These are phyloP conservation scores for Neocrepidodera transversa DNA, from an alignment of 2,888 invertebrate genomes.

Conservation along the genomic window DNA sequence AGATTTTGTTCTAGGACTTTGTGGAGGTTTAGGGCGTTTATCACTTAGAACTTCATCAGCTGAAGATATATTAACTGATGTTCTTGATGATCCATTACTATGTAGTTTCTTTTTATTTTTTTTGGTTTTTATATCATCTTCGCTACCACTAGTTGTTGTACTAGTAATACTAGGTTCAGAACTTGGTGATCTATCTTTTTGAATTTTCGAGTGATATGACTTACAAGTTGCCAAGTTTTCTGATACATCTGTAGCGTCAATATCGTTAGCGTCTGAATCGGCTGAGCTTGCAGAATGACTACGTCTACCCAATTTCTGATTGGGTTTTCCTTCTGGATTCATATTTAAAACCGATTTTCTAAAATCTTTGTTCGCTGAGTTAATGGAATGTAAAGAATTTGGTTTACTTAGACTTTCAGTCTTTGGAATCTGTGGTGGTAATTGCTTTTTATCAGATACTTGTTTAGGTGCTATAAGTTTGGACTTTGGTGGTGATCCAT, in stretches of 20 bases:
- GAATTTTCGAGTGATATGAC: slow-evolving; percentile 46
- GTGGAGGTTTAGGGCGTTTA: slow-evolving; percentile 63
- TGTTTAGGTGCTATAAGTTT: slow-evolving; percentile 50
- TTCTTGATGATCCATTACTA: slow-evolving; percentile 62
- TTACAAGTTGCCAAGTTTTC: slow-evolving; percentile 55
- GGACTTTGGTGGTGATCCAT: slow-evolving; percentile 43
- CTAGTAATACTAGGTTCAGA: slow-evolving; percentile 53
- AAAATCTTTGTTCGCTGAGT: slow-evolving; percentile 73
- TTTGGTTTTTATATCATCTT: slow-evolving; percentile 53
- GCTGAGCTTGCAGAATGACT: slow-evolving; percentile 62
- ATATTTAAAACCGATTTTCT: slow-evolving; percentile 78
- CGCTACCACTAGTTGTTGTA: slow-evolving; percentile 54
- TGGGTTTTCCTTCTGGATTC: slow-evolving; percentile 59
- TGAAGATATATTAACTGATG: slow-evolving; percentile 62
- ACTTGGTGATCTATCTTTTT: slow-evolving; percentile 58
- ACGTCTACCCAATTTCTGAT: slow-evolving; percentile 58
- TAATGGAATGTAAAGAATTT: slow-evolving; percentile 55
- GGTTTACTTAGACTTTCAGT: slow-evolving; percentile 53
- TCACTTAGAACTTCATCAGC: slow-evolving; percentile 66
- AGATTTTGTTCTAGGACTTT: slow-evolving; percentile 61
- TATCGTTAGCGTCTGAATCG: slow-evolving; percentile 59
- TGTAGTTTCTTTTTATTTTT: slow-evolving; percentile 44
- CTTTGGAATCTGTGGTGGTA: slow-evolving; percentile 63
- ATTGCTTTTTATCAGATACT: slow-evolving; percentile 47
- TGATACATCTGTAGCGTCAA: slow-evolving; percentile 58